Base-by-base conservation (phyloP, 2,888 invertebrate genomes). In the Oscheius sp. region DNA sequence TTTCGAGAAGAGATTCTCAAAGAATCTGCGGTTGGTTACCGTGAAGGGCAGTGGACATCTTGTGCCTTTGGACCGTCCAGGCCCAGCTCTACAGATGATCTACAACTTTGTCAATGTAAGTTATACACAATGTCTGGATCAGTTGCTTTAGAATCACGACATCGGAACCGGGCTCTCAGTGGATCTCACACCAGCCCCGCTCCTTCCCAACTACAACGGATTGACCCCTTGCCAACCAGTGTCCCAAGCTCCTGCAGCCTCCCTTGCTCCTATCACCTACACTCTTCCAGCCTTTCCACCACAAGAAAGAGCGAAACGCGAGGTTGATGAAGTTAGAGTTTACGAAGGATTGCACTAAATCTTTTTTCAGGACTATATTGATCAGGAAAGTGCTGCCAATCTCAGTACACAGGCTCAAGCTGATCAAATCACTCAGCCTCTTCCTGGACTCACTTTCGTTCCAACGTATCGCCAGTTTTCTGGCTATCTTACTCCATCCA, bases 51-150 rank as follows among this genome's bases (percentile, higher is more conserved):
- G 94, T 9, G 94, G 94, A 0, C 94, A 94, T 86, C 93, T 94
- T 93, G 93, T 94, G 7, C 94, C 94, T 0, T 91, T 92, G 48
- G 94, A 94, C 90, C 94, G 94, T 88, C 94, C 94, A 0, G 92
- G 93, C 84, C 93, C 93, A 93, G 93, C 93, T 1, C 91, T 93
- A 21, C 93, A 94, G 89, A 90, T 95, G 89, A 93, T 94, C 57
- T 92, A 92, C 48, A 91, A 92, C 76, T 93, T 94, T 58, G 73
- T 86, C 51, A 75, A 73, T 9, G 71, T 50, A 35, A 59, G 42
- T 10, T 3, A 7, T 10, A 42, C 2, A 11, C 5, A 60, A 29
- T 37, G 10, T 60, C 5, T 35, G 42, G 4, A n/a, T n/a, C 48
- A 13, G 47, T 11, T 32, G 10, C 47, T 70, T 42, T 37, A 70